Evolutionary conservation across 2,888 invertebrate genomes (phyloP).

Genomic region (Crematogaster levior): DNA sequence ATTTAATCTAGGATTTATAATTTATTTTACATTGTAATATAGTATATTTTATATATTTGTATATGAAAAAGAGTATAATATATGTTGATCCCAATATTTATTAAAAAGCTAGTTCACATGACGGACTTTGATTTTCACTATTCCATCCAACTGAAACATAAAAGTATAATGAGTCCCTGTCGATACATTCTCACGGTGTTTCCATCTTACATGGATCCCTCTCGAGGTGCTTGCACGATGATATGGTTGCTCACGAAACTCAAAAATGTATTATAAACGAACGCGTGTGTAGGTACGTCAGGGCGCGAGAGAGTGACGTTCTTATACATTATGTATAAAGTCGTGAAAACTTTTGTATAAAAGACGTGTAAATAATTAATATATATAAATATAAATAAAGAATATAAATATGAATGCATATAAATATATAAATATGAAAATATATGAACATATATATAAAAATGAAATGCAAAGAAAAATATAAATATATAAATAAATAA

Average conservation of each 20-base stretch:
- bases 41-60: not conserved
- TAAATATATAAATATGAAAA: conserved; percentile 70
- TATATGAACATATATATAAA: conserved; percentile 68
- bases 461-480: conserved; percentile 65
- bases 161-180: not conserved
- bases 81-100: not conserved
- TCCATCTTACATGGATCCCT: conserved; percentile 10
- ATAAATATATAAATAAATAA: conserved; percentile 73
- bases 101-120: not conserved
- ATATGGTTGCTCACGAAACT: conserved; percentile 76
- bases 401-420: conserved; percentile 65
- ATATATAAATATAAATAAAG: conserved; percentile 77
- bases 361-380: conserved; percentile 83
- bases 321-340: conserved; percentile 83
- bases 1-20: not conserved
- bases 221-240: conserved; percentile 67
- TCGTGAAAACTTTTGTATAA: conserved; percentile 84
- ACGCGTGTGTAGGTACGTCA: conserved; percentile 69
- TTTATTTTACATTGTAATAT: conserved; percentile 13
- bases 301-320: conserved; percentile 65
- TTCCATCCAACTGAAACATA: not conserved
- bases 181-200: not conserved
- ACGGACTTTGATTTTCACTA: not conserved
- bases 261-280: conserved; percentile 80
- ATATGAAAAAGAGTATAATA: not conserved